Percentiles rank a stretch among this genome's conserved stretches.
Conservation (phyloP, 2,797 vertebrate species). For the Argyrosomus regius region DNA sequence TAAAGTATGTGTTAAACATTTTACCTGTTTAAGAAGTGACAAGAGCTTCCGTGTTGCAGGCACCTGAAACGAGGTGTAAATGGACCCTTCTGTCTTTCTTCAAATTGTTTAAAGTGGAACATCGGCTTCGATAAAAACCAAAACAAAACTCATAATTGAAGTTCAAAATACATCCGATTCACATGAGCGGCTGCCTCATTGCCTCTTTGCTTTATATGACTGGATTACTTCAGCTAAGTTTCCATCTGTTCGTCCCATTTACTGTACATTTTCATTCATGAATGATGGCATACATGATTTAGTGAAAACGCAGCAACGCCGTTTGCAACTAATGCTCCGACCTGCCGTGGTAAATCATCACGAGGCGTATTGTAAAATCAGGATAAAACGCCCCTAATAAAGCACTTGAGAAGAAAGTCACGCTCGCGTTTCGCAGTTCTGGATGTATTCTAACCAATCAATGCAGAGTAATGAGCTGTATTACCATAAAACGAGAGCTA, state of each 20-base stretch:
- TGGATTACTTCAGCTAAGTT: conserved; percentile 33
- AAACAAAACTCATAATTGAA: not conserved
- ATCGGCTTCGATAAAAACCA: conserved; percentile 1
- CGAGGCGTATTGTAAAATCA: conserved; percentile 37
- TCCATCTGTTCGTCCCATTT: conserved; percentile 37
- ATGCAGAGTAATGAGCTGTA: conserved; percentile 59
- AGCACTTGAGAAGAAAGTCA: conserved; percentile 44
- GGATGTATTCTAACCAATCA: conserved; percentile 53
- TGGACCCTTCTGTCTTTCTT: not conserved
- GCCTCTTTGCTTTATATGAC: conserved; percentile 17
- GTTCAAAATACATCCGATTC: conserved; percentile 15
- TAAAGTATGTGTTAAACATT: not conserved
- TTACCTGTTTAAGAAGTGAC: not conserved
- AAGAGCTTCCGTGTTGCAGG: not conserved
- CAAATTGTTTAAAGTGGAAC: conserved; percentile 16
- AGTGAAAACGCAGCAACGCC: conserved; percentile 21
- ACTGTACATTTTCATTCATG: conserved; percentile 35
- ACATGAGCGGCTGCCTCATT: conserved; percentile 9
- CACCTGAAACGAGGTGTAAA: not conserved
- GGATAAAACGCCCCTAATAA: conserved; percentile 55
- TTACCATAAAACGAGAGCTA: conserved; percentile 59
- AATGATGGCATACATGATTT: conserved; percentile 19
- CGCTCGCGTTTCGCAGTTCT: conserved; percentile 23
- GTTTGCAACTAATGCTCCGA: conserved; percentile 26
- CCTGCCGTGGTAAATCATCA: conserved; percentile 43